These are phyloP conservation scores for Pipistrellus nathusii DNA, from an alignment of 2,797 vertebrate genomes.

Conservation along the genomic window DNA sequence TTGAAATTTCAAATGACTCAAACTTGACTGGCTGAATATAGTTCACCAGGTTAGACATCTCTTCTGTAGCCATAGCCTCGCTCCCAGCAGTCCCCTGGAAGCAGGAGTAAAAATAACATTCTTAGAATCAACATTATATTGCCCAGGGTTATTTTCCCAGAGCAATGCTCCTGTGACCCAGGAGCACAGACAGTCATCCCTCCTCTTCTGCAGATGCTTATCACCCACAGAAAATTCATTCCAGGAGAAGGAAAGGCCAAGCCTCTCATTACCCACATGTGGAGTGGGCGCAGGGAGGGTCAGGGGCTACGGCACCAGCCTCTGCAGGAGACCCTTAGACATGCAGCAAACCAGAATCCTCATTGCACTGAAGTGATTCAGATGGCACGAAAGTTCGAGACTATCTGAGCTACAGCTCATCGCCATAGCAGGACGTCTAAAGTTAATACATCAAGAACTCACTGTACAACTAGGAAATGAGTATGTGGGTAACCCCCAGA, in stretches of 20 bases:
- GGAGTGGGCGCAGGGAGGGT: too few relatives aligned
- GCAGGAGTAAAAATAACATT: conserved; percentile 34
- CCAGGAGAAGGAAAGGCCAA: background rate
- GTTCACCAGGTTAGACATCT: conserved; percentile 99
- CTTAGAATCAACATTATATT: background rate
- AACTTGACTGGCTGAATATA: conserved; percentile 99
- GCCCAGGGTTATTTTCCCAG: background rate
- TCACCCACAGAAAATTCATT: background rate
- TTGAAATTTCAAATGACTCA: conserved; percentile 95
- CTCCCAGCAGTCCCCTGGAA: conserved; percentile 96
- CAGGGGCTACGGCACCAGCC: background rate
- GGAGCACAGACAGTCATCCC: background rate
- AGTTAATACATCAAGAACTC: background rate
- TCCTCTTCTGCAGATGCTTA: background rate
- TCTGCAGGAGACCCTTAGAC: background rate
- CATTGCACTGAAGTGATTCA: background rate
- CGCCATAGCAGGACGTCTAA: background rate
- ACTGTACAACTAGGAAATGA: background rate
- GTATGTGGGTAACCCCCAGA: background rate
- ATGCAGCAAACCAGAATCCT: background rate
- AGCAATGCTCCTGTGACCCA: background rate
- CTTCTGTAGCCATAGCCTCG: conserved; percentile 97
- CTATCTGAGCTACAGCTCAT: background rate
- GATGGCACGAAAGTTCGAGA: background rate
- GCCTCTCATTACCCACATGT: background rate